These are phyloP conservation scores for Gortyna flavago DNA, from an alignment of 2,888 invertebrate species.

Conservation along the genomic window DNA sequence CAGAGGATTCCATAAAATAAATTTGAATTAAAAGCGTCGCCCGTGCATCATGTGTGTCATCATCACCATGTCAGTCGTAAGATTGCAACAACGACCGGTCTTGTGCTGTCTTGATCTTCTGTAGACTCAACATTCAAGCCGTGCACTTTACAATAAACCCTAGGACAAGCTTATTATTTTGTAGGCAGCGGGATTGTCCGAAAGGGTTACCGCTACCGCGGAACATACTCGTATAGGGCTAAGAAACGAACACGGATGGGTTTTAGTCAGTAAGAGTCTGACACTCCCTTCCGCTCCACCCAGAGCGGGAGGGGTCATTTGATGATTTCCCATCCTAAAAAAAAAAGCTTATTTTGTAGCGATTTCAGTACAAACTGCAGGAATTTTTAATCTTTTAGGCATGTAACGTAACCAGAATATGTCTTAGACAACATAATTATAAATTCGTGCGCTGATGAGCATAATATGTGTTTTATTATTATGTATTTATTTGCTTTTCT, in stretches of 20 bases:
- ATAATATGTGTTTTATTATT: not conserved
- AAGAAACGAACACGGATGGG: too few species aligned
- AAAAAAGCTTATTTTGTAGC: not conserved
- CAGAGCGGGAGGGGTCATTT: too few species aligned
- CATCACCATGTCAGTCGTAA: not conserved
- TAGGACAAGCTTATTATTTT: too few species aligned
- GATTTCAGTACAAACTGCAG: not conserved
- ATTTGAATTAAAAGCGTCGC: not conserved
- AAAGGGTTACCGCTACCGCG: too few species aligned
- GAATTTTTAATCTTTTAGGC: not conserved
- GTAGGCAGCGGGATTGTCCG: too few species aligned
- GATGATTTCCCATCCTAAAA: too few species aligned
- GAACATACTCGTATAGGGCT: too few species aligned
- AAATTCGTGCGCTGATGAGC: constrained; percentile 17
- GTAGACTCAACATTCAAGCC: not conserved
- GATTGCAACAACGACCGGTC: not conserved
- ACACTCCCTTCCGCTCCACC: too few species aligned
- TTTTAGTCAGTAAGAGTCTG: too few species aligned
- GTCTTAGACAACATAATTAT: constrained; percentile 5
- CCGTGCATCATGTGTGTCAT: too few species aligned
- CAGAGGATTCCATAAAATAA: not conserved
- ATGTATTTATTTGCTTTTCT: constrained; percentile 16
- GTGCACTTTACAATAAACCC: not conserved
- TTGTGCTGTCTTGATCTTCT: not conserved
- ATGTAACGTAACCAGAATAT: constrained; percentile 34